Evolutionary conservation across 2,888 invertebrate genomes (phyloP), one percentile per base, ranked within the genome.

Genomic region (Sipha maydis): DNA sequence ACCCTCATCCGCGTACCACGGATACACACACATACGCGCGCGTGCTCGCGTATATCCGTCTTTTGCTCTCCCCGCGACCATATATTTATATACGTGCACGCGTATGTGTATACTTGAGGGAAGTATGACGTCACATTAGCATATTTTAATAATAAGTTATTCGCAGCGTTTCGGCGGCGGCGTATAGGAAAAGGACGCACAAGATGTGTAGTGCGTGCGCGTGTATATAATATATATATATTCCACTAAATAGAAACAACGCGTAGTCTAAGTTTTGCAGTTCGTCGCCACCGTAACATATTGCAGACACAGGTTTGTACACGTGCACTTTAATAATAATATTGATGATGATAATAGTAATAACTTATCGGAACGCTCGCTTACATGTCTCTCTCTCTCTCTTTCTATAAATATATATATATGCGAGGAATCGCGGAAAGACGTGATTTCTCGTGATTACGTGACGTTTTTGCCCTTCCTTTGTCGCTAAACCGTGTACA

Each of bases 111-210:
- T 78, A 85, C 79, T 85, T 56, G 79, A 73, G 86, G 61, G 86
- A 86, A 86, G 86, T 88, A 88, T 89, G 89, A 89, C 89, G 89
- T 89, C 86, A 89, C 89, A 90, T 90, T 90, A 90, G 90, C 90
- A 90, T 90, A 90, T 90, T 90, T 90, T 90, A 90, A 90, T 90
- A 90, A 90, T 90, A 90, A 90, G 90, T 90, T 90, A 90, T 90
- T 89, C 89, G 71, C 79, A 71, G 89, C 83, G 79, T 77, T 69
- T 56, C 54, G 71, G 61, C 78, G 71, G 61, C 78, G 41, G 84
- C 73, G 79, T 80, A 31, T 48, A 41, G 61, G n/a, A 34, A n/a
- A 71, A 28, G 83, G 11, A 34, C 73, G 54, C 31, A 54, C 17
- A 7, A 21, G 71, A 14, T 5, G 14, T 38, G n/a, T 56, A n/a